Percentiles rank a stretch among this genome's conserved stretches.
Evolutionary conservation across 1,140 invertebrate genomes (phyloP).

Genomic region (Megalonaias nervosa): DNA sequence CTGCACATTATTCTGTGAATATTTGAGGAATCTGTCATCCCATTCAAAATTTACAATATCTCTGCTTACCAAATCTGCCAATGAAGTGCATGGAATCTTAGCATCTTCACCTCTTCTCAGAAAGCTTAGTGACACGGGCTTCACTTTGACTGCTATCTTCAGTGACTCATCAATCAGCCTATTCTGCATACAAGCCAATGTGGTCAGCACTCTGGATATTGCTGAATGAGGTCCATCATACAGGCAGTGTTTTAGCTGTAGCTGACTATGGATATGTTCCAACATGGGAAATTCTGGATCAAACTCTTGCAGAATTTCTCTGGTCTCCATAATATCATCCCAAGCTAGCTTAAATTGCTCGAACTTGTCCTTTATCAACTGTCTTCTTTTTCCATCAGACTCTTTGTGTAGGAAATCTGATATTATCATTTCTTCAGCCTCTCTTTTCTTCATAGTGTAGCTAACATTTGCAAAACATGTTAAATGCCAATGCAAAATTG

Average conservation of each 20-base stretch:
- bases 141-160: constrained; percentile 1
- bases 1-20: constrained; percentile 11
- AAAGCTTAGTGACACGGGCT: constrained; percentile 8
- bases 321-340: background rate
- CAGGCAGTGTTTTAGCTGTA: constrained; percentile 5
- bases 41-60: background rate
- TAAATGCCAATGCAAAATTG: constrained; percentile 23
- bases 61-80: constrained; percentile 7
- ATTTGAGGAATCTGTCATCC: background rate
- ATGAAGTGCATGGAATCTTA: background rate
- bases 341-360: constrained; percentile 8
- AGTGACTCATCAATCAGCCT: constrained; percentile 11
- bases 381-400: background rate
- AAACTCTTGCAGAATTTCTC: background rate
- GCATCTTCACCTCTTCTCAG: background rate
- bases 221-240: background rate
- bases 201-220: constrained; percentile 8
- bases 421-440: constrained; percentile 12
- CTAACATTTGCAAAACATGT: constrained; percentile 2
- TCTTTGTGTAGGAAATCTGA: background rate
- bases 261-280: constrained; percentile 8
- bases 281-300: background rate
- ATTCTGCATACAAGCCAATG: constrained; percentile 14
- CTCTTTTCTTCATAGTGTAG: constrained; percentile 9
- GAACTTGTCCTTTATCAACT: constrained; percentile 5